A percentile compares a stretch with the other conserved stretches of the same genome.
Conservation (phyloP, 2,113 vertebrate genomes). For the Scomber colias region DNA sequence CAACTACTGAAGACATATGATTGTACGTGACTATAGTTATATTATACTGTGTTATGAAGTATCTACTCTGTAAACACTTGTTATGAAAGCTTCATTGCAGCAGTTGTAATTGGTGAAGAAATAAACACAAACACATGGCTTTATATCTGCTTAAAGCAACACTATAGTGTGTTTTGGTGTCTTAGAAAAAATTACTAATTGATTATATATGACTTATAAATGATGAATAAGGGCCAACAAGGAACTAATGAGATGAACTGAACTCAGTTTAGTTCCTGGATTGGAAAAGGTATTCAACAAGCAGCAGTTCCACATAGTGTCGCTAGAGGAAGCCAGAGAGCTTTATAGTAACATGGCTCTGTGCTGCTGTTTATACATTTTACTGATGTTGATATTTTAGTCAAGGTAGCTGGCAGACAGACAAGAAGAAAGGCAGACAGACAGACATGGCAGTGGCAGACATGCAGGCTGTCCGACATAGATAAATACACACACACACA, state of each 20-base stretch:
- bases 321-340: slow-evolving; percentile 52
- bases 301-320: not conserved
- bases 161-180: not conserved
- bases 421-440: slow-evolving; percentile 29
- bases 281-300: not conserved
- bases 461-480: slow-evolving; percentile 39
- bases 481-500: slow-evolving; percentile 29
- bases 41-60: too few relatives aligned
- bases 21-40: too few relatives aligned
- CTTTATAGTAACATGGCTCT: not conserved
- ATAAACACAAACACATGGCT: too few relatives aligned
- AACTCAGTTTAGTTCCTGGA: not conserved
- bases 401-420: slow-evolving; percentile 55
- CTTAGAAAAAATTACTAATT: not conserved
- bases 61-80: too few relatives aligned
- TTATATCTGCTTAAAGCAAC: too few relatives aligned
- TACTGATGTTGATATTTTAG: slow-evolving; percentile 69
- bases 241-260: not conserved
- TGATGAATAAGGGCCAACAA: not conserved
- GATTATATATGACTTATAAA: not conserved
- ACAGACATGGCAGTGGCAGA: slow-evolving; percentile 24
- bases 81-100: too few relatives aligned
- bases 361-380: slow-evolving; percentile 49
- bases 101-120: too few relatives aligned
- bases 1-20: too few relatives aligned